A percentile compares a stretch with the other conserved stretches of the same genome.
These are phyloP conservation scores for Thera britannica DNA, from an alignment of 2,888 invertebrate genomes.

Conservation along the genomic window DNA sequence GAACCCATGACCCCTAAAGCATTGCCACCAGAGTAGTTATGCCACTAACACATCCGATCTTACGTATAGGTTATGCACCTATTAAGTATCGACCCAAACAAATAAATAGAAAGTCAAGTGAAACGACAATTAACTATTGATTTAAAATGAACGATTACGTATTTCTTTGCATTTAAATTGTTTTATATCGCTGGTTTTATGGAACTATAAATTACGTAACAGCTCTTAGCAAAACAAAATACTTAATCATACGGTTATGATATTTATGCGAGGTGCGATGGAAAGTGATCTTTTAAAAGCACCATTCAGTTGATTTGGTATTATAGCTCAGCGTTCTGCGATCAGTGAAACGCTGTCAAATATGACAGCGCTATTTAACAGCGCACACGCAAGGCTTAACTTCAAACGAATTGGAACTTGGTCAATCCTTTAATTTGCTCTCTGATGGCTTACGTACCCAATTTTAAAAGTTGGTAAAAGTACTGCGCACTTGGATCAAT, in stretches of 20 bases:
- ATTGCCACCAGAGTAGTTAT: not conserved
- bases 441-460: too few species aligned
- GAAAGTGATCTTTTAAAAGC: not conserved
- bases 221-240: slow-evolving; percentile 6
- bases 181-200: slow-evolving; percentile 11
- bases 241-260: slow-evolving; percentile 4
- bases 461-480: too few species aligned
- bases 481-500: too few species aligned
- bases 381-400: too few species aligned
- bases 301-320: too few species aligned
- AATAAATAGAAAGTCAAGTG: slow-evolving; percentile 20
- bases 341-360: too few species aligned
- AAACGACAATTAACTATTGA: slow-evolving; percentile 9
- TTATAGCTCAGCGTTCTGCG: too few species aligned
- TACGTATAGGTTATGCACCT: not conserved
- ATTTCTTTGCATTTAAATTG: slow-evolving; percentile 13
- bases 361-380: too few species aligned
- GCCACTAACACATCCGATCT: not conserved
- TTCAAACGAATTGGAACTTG: too few species aligned
- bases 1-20: too few species aligned
- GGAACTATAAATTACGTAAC: slow-evolving; percentile 20
- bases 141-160: slow-evolving; percentile 17
- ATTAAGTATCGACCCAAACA: slow-evolving; percentile 1
- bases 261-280: not conserved
- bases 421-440: too few species aligned